These are phyloP conservation scores for Aspidoscelis tigris DNA, from an alignment of 2,113 vertebrate genomes.

Conservation along the genomic window DNA sequence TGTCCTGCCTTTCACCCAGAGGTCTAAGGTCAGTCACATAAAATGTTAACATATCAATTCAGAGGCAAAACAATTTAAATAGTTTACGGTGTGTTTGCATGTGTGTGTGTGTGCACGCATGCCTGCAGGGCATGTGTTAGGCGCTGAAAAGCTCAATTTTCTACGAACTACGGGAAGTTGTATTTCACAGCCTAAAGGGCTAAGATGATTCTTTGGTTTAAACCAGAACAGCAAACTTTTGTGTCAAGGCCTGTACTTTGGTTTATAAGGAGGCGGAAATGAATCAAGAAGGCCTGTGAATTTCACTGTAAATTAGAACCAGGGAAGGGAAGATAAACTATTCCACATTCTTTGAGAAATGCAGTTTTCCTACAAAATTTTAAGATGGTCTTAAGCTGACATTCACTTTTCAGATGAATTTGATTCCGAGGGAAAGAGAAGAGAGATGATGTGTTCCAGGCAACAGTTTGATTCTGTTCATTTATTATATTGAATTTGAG, in stretches of 20 bases:
- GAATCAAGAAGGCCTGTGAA: background rate
- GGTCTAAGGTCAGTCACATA: no score
- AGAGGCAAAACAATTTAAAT: no score
- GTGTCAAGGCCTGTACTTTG: background rate
- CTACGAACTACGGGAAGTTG: background rate
- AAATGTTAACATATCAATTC: no score
- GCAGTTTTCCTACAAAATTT: background rate
- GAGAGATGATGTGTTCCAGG: background rate
- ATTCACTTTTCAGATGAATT: constrained; percentile 4
- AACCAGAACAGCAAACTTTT: background rate
- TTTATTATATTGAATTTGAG: background rate
- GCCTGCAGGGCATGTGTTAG: background rate
- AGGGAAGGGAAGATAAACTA: constrained; percentile 11
- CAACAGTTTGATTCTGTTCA: background rate
- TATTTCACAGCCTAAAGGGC: background rate
- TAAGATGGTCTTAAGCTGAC: background rate
- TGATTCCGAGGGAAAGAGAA: background rate
- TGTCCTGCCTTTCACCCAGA: no score
- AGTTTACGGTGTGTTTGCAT: no score
- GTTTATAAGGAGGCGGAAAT: background rate
- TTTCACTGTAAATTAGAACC: constrained; percentile 31
- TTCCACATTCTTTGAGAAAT: background rate
- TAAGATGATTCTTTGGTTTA: background rate
- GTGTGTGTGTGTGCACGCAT: no score
- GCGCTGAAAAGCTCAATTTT: background rate